Evolutionary conservation across 1,140 invertebrate species (phyloP), one percentile per base, ranked within the genome.

Genomic region (Drosophila obscura): DNA sequence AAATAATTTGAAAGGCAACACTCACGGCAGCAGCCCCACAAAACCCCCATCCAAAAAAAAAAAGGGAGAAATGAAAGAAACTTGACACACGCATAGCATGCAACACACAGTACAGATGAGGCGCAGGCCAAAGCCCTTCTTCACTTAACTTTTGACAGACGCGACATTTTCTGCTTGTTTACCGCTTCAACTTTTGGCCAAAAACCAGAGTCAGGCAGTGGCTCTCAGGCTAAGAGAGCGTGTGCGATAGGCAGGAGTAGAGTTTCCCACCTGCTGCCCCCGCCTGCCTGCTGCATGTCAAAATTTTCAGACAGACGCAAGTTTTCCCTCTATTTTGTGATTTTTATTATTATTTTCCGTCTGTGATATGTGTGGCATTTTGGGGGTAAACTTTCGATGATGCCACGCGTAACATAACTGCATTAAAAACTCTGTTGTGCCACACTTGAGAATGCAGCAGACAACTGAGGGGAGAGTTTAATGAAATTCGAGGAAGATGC

Each of bases 101-200:
- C 31, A 35, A 4, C 31, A 35, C 28, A 13, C 15, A 19, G 62
- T 66, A 72, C 83, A 75, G 77, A 59, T 72, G 68, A 28, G 46
- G 55, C 46, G 55, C 52, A 68, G 46, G 16, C 4, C 35, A 41
- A 64, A 73, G 63, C 39, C 55, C 58, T 52, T 65, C 59, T 63
- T 24, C 26, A 16, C 11, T 41, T 11, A 49, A 85, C 52, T 77
- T 85, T 85, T 85, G 81, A 85, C 81, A 85, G 82, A 49, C 77
- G 76, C 75, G 76, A 87, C 76, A 87, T 88, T 87, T 87, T 87
- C 83, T 67, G 83, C 83, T 88, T 87, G 83, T 81, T 87, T 88
- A 83, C 83, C 79, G 76, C 75, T 61, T 82, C 64, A 84, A 84
- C 80, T 80, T 84, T 83, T 80, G 31, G 60, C 50, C 61, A 56